A percentile compares a stretch with the other conserved stretches of the same genome.
These are phyloP conservation scores for Colius striatus DNA, from an alignment of 2,113 vertebrate species.

Conservation along the genomic window DNA sequence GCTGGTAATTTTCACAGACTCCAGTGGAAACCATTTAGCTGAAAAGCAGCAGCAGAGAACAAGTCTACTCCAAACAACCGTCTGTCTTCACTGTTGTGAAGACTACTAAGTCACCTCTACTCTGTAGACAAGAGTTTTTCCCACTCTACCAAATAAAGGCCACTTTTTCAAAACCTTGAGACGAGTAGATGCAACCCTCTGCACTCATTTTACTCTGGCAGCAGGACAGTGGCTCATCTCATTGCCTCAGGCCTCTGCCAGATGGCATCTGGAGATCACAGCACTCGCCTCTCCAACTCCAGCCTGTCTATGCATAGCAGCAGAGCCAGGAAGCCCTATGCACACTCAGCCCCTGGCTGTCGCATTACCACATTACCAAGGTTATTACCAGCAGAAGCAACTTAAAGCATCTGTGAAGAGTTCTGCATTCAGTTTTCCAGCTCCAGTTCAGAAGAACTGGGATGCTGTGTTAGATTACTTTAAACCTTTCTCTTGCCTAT, in stretches of 20 bases:
- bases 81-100: background rate
- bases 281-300: background rate
- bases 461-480: background rate
- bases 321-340: background rate
- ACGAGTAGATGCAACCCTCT: constrained; percentile 21
- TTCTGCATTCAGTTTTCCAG: background rate
- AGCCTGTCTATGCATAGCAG: background rate
- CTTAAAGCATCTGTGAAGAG: background rate
- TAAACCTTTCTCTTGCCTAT: background rate
- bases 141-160: background rate
- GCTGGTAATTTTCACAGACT: background rate
- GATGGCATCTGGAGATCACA: background rate
- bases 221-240: constrained; percentile 2
- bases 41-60: background rate
- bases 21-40: background rate
- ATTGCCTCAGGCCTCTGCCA: background rate
- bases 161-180: background rate
- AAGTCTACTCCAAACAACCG: background rate
- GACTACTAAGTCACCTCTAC: background rate
- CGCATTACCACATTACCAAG: background rate
- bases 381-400: background rate
- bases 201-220: background rate
- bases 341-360: background rate
- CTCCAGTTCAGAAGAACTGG: background rate
- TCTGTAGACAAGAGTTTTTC: background rate